These are phyloP conservation scores for Rhombomys opimus DNA, from an alignment of 2,113 vertebrate genomes.

Conservation along the genomic window DNA sequence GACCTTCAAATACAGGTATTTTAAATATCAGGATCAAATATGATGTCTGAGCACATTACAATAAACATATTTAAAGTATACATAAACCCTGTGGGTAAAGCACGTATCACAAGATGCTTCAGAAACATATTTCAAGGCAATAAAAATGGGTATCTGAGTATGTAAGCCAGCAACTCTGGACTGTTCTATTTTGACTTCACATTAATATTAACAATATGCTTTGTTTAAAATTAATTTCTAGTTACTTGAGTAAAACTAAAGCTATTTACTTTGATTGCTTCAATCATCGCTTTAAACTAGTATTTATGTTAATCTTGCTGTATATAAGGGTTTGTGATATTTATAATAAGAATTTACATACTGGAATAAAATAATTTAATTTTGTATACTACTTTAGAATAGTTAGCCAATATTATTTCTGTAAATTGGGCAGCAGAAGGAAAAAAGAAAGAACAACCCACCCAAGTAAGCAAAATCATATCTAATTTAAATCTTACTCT, in stretches of 20 bases:
- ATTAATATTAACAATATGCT: background rate
- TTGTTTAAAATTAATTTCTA: conserved; percentile 38
- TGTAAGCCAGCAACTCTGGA: background rate
- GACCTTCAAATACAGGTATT: conserved; percentile 37
- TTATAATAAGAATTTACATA: background rate
- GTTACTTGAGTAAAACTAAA: background rate
- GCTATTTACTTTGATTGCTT: background rate
- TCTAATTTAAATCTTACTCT: conserved; percentile 21
- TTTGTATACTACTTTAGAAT: background rate
- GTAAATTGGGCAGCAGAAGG: background rate
- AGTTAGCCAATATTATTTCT: conserved; percentile 34
- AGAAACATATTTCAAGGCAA: conserved; percentile 7
- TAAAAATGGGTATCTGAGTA: background rate
- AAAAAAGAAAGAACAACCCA: background rate
- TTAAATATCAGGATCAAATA: conserved; percentile 19
- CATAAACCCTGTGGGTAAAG: background rate
- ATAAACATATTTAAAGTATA: conserved; percentile 27
- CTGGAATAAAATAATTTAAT: background rate
- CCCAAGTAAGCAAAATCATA: background rate
- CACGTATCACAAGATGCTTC: background rate
- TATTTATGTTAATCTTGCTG: background rate
- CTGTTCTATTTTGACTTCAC: background rate
- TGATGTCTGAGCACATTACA: conserved; percentile 18
- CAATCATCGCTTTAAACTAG: conserved; percentile 20
- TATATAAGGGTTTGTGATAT: background rate